Evolutionary conservation across 2,888 invertebrate species (phyloP).

Genomic region (Drosophila kanekoi): DNA sequence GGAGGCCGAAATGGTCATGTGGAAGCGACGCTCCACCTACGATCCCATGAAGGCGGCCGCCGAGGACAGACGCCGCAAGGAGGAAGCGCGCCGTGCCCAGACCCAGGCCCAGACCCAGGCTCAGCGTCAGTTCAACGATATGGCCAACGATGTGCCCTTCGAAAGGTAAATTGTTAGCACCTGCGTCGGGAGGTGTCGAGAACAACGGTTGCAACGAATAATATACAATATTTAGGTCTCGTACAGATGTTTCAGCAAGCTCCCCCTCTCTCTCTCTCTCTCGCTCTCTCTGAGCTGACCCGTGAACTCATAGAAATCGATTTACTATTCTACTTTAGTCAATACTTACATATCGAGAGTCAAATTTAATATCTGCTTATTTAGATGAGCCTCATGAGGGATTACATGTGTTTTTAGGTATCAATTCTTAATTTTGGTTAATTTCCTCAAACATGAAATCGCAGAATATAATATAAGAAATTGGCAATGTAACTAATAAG

Average conservation of each 20-base stretch:
- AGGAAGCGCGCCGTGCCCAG: constrained; percentile 85
- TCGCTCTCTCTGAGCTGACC: neutral
- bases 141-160: constrained; percentile 67
- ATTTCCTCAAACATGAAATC: too few species aligned
- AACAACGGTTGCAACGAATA: neutral
- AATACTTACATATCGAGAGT: too few species aligned
- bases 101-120: constrained; percentile 63
- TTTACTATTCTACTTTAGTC: too few species aligned
- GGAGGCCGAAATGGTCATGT: constrained; percentile 96
- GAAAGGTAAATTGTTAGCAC: constrained; percentile 78
- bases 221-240: constrained; percentile 31
- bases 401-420: too few species aligned
- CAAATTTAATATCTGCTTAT: too few species aligned
- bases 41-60: constrained; percentile 97
- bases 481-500: neutral
- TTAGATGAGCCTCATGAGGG: too few species aligned
- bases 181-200: neutral
- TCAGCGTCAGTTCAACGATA: constrained; percentile 61
- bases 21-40: constrained; percentile 97
- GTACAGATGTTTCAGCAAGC: constrained; percentile 16
- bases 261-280: too few species aligned
- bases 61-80: constrained; percentile 90
- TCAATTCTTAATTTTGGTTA: too few species aligned
- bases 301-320: neutral
- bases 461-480: too few species aligned